phyloP scores from a whole-genome alignment of 1,140 invertebrate genomes.

The Neoseiulus cucumeris region DNA sequence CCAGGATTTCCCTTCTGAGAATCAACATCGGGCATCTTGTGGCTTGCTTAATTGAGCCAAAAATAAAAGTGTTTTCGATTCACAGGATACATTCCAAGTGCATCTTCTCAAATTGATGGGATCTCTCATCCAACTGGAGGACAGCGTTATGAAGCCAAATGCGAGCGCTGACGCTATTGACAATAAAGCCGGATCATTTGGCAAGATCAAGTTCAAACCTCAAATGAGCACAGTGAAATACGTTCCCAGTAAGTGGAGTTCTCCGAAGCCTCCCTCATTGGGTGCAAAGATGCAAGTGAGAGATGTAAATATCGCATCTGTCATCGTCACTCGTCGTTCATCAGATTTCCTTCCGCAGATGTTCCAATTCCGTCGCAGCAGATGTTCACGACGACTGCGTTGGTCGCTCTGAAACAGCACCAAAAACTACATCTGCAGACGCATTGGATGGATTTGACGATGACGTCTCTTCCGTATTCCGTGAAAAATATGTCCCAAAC shows the following conservation, averaged over 20 bases:
- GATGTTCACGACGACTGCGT: conserved; percentile 60
- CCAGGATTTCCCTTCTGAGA: no score
- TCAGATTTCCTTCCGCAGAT: conserved; percentile 32
- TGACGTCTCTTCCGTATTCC: conserved; percentile 7
- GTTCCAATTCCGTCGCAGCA: conserved; percentile 53
- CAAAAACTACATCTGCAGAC: conserved; percentile 44
- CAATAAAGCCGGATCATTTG: not conserved
- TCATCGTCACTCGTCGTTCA: no score
- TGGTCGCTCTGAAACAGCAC: conserved; percentile 44
- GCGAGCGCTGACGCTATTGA: not conserved
- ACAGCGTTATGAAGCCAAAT: conserved; percentile 13
- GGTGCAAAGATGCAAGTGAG: not conserved
- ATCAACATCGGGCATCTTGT: no score
- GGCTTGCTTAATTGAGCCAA: no score
- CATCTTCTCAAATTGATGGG: conserved; percentile 18
- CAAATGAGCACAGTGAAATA: conserved; percentile 8
- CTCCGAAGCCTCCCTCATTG: no score
- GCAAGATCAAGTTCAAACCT: not conserved
- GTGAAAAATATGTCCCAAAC: not conserved
- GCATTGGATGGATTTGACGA: conserved; percentile 48
- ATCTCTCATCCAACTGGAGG: conserved; percentile 18
- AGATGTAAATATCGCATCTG: not conserved
- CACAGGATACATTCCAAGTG: conserved; percentile 15
- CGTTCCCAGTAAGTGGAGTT: not conserved
- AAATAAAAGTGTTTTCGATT: not conserved